Evolutionary conservation across 37 sponge, comb jelly and placozoan species (phyloP), one percentile per base, ranked within the genome.

Genomic region (Cliona cf. orientalis): DNA sequence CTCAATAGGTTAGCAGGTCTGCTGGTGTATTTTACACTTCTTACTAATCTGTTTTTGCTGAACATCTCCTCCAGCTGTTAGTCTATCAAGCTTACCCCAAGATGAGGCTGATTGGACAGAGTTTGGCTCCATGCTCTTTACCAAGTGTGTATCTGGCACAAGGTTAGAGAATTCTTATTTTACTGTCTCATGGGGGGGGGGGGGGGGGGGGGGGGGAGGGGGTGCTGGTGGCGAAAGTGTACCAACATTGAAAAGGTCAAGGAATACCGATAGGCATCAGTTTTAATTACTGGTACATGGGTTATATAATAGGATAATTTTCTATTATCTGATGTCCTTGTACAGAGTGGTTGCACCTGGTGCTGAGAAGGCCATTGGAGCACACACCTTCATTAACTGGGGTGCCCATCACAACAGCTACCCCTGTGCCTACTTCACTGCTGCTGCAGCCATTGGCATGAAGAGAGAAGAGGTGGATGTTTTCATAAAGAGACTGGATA

Each of bases 401-500:
- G 99, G 99, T 2, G 68, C 95, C 29, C 99, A 99, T 56, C 74
- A 42, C 55, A 63, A 96, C 74, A 46, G 21, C 0, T 94, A 94
- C 75, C 97, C 94, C 7, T 61, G 56, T 73, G 74, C 97, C 58
- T 99, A 99, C 75, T 87, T 99, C 58, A 99, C 99, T 42, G 96
- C 87, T 22, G 97, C 99, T 55, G 99, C 97, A 45, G 97, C 97
- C 45, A 80, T 99, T 62, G 99, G 99, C 26, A 72, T 72, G 55
- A 84, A 45, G 14, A 91, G 56, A 42, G 64, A 70, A 49, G 99
- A 99, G 37, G 89, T 99, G 53, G 93, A 91, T 66, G 58, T 37
- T 2, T 91, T 96, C 58, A 40, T 85, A 0, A 71, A 81, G 7
- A 74, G 92, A 74, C 61, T 99, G 44, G 88, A 85, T 36, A 88